Percentiles rank a stretch among this genome's conserved stretches.
phyloP scores from a whole-genome alignment of 2,113 vertebrate genomes.

The Thermophis baileyi region DNA sequence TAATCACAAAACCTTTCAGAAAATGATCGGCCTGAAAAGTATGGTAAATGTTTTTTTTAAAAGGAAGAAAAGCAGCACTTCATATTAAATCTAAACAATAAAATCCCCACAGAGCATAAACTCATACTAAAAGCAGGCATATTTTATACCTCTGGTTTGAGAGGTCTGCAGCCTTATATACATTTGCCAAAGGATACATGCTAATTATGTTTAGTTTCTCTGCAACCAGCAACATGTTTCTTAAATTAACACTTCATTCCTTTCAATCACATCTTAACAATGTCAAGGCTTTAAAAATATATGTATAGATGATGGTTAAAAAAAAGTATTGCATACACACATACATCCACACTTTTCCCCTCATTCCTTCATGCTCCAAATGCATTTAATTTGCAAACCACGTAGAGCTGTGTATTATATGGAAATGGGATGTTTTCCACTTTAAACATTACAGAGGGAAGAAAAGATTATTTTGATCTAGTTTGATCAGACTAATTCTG shows the following conservation, averaged over 20 bases:
- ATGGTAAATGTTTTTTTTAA: conserved; percentile 63
- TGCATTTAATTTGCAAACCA: conserved; percentile 33
- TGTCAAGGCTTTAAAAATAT: conserved; percentile 39
- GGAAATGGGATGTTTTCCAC: neutral
- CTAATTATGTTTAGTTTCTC: conserved; percentile 57
- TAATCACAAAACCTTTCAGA: conserved; percentile 67
- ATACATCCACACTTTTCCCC: neutral
- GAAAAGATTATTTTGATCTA: neutral
- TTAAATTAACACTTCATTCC: conserved; percentile 70
- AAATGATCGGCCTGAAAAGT: conserved; percentile 63
- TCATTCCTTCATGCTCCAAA: conserved; percentile 23
- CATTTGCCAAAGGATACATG: conserved; percentile 43
- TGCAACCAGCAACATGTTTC: conserved; percentile 55
- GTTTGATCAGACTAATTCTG: conserved; percentile 15
- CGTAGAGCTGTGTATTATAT: conserved; percentile 28
- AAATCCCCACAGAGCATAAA: conserved; percentile 54
- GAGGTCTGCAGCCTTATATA: conserved; percentile 46
- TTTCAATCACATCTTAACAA: conserved; percentile 49
- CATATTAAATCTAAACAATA: conserved; percentile 45
- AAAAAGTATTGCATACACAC: conserved; percentile 21
- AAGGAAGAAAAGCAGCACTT: conserved; percentile 58
- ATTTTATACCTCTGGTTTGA: conserved; percentile 43
- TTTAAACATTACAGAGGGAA: conserved; percentile 18
- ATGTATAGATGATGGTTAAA: conserved; percentile 22
- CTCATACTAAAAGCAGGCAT: conserved; percentile 57